phyloP scores from a whole-genome alignment of 2,797 vertebrate species.

The Loriculus beryllinus region DNA sequence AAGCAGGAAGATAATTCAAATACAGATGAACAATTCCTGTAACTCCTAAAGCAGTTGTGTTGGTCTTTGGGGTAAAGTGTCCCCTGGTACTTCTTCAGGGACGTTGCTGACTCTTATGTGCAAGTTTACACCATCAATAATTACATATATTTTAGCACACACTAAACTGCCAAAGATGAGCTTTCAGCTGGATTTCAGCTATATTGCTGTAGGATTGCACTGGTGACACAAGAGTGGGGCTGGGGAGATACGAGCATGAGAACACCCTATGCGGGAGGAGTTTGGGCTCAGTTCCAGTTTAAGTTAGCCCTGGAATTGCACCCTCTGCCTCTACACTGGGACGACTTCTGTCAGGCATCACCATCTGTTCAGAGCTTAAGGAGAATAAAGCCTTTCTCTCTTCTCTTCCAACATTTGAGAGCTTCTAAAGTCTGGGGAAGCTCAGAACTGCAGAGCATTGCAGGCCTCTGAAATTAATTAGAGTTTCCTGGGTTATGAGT shows the following conservation, averaged over 20 bases:
- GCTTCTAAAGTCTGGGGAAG: neutral
- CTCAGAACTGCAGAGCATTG: neutral
- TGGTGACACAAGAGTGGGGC: neutral
- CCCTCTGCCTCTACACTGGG: neutral
- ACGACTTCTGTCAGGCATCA: neutral
- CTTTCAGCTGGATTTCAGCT: neutral
- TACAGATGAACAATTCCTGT: neutral
- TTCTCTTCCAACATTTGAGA: neutral
- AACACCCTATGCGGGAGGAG: accelerated
- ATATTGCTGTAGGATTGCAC: neutral
- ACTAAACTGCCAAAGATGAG: neutral
- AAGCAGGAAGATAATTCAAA: neutral
- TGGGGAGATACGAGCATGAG: neutral
- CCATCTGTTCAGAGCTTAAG: neutral
- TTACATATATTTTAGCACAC: neutral
- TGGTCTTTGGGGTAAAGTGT: neutral
- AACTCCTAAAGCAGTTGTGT: neutral
- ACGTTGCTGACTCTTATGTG: neutral
- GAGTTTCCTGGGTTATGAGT: neutral
- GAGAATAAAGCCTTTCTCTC: neutral
- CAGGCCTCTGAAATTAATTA: neutral
- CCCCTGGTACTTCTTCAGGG: neutral
- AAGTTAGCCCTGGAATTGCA: neutral
- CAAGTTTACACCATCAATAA: neutral
- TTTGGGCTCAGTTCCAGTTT: neutral